Conservation (phyloP, 2,888 invertebrate genomes). For the Diarsia brunnea region DNA sequence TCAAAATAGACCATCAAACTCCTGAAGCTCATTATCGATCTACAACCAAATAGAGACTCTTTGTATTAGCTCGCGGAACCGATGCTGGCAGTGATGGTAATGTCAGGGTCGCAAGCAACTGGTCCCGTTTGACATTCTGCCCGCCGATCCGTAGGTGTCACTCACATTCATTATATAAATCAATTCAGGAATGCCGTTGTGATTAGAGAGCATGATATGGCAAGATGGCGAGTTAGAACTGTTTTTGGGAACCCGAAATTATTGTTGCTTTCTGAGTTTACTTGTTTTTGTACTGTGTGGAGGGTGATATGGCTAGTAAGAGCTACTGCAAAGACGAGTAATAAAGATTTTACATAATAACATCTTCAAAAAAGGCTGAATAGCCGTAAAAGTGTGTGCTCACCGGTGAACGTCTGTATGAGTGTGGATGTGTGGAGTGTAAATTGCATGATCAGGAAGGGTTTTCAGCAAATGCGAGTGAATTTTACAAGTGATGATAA, state of each 20-base stretch:
- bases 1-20: slow-evolving; percentile 26
- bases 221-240: slow-evolving; percentile 1
- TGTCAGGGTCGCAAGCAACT: slow-evolving; percentile 80
- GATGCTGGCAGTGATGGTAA: slow-evolving; percentile 70
- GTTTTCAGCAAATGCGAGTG: too few species aligned
- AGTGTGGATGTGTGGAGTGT: too few species aligned
- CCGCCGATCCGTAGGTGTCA: slow-evolving; percentile 68
- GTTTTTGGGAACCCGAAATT: slow-evolving; percentile 8
- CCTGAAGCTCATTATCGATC: slow-evolving; percentile 18
- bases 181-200: slow-evolving; percentile 70
- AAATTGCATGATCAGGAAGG: too few species aligned
- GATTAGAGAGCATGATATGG: slow-evolving; percentile 67
- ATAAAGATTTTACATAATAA: neutral
- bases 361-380: too few species aligned
- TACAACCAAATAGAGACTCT: slow-evolving; percentile 43
- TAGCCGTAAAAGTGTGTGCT: too few species aligned
- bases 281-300: neutral
- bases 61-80: slow-evolving; percentile 77
- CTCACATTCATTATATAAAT: slow-evolving; percentile 68
- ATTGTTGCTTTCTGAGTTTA: neutral
- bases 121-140: slow-evolving; percentile 79
- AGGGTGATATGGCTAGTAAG: neutral
- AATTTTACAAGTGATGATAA: neutral
- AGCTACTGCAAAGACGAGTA: neutral
- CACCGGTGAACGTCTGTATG: too few species aligned